Percentiles rank a stretch among this genome's conserved stretches.
phyloP scores from a whole-genome alignment of 2,888 invertebrate genomes.

The Ecliptopera silaceata region DNA sequence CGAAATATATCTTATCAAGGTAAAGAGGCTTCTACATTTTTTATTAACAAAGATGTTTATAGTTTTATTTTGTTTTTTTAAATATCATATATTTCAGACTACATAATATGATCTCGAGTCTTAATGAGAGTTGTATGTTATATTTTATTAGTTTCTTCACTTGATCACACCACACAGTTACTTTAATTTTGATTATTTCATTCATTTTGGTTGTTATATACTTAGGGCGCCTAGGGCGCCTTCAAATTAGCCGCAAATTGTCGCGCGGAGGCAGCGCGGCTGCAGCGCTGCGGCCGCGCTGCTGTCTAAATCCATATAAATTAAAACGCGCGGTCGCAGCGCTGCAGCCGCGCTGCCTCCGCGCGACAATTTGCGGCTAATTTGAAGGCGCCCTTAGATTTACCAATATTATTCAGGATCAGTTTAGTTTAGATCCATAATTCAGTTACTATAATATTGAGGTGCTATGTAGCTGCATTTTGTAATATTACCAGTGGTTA shows the following conservation, averaged over 20 bases:
- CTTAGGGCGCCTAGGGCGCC: background rate
- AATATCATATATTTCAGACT: background rate
- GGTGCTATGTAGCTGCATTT: slow-evolving; percentile 23
- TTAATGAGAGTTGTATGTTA: background rate
- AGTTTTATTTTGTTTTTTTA: background rate
- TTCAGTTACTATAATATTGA: slow-evolving; percentile 11
- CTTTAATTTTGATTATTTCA: background rate
- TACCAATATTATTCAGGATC: background rate
- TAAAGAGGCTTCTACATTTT: slow-evolving; percentile 40
- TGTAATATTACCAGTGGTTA: slow-evolving; percentile 2
- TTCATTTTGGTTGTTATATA: background rate
- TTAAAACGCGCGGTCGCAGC: too few species aligned
- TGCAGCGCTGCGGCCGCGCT: too few species aligned
- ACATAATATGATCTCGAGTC: slow-evolving; percentile 16
- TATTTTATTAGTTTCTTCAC: background rate
- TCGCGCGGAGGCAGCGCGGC: too few species aligned
- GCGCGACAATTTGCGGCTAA: too few species aligned
- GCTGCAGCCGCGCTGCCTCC: too few species aligned
- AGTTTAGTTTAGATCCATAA: slow-evolving; percentile 8
- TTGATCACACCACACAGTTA: background rate
- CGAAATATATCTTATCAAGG: slow-evolving; percentile 5
- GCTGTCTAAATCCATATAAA: too few species aligned
- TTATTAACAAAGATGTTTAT: background rate
- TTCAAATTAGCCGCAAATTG: too few species aligned
- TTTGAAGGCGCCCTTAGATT: background rate